Conservation (phyloP, 2,888 invertebrate genomes). For the Apocheima hispidaria region DNA sequence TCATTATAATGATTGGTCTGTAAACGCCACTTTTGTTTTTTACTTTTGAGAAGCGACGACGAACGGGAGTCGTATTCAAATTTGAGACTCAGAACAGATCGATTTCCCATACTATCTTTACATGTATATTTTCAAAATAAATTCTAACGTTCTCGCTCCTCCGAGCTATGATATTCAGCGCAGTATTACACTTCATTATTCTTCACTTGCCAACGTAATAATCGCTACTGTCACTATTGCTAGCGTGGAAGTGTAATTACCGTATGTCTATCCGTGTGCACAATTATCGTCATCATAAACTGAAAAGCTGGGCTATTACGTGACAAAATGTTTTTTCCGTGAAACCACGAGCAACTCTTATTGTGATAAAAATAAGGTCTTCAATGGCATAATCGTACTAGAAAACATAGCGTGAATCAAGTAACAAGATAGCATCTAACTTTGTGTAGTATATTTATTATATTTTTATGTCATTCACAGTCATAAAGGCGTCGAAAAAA, state of each 20-base stretch:
- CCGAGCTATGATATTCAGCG: background rate
- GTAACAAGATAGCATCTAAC: slow-evolving; percentile 13
- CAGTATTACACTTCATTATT: slow-evolving; percentile 27
- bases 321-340: slow-evolving; percentile 22
- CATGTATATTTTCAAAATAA: slow-evolving; percentile 33
- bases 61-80: slow-evolving; percentile 80
- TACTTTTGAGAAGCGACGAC: slow-evolving; percentile 69
- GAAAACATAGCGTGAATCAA: background rate
- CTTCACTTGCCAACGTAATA: slow-evolving; percentile 16
- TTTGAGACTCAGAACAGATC: slow-evolving; percentile 47
- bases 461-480: slow-evolving; percentile 49
- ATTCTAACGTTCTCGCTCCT: background rate
- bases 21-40: slow-evolving; percentile 71
- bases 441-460: slow-evolving; percentile 15
- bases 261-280: slow-evolving; percentile 40
- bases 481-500: slow-evolving; percentile 50
- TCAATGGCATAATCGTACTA: background rate
- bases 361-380: background rate
- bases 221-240: slow-evolving; percentile 15
- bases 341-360: background rate
- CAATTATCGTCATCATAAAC: slow-evolving; percentile 48
- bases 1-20: slow-evolving; percentile 84
- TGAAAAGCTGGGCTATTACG: slow-evolving; percentile 33
- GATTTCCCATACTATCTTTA: slow-evolving; percentile 13
- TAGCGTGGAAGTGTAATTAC: slow-evolving; percentile 36